These are phyloP conservation scores for Pipra filicauda DNA, from an alignment of 2,113 vertebrate genomes.

Conservation along the genomic window DNA sequence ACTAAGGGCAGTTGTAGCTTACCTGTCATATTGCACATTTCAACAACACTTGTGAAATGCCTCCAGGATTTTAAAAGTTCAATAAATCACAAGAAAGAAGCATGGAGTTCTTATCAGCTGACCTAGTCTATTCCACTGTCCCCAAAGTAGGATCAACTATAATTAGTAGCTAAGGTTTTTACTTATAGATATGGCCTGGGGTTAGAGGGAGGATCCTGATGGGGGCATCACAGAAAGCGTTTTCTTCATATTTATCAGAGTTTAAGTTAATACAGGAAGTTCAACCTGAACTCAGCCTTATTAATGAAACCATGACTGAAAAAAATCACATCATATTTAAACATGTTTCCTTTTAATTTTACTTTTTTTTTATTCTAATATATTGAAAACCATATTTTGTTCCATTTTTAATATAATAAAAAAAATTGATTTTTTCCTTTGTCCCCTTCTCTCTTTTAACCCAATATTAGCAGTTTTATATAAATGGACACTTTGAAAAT, in stretches of 20 bases:
- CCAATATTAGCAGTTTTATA: neutral
- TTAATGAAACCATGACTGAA: neutral
- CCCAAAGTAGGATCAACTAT: neutral
- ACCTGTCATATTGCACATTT: neutral
- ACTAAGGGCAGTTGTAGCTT: neutral
- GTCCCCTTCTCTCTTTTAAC: rapidly evolving
- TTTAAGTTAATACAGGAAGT: neutral
- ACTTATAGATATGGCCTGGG: neutral
- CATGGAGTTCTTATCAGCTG: neutral
- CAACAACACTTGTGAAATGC: neutral
- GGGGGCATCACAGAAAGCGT: neutral
- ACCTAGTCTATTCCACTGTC: neutral
- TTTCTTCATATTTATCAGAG: neutral
- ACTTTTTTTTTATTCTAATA: neutral
- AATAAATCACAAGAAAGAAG: neutral
- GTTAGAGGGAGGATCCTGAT: neutral
- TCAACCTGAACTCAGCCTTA: neutral
- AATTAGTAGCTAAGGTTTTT: neutral
- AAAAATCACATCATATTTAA: neutral
- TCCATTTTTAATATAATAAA: neutral
- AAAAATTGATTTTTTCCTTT: neutral
- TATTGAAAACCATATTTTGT: neutral
- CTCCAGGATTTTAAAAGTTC: neutral
- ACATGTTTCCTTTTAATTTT: neutral
- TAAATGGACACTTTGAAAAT: neutral